Percentiles rank a stretch among this genome's conserved stretches.
Conservation (phyloP, 1,140 invertebrate genomes). For the Macrosteles quadrilineatus region DNA sequence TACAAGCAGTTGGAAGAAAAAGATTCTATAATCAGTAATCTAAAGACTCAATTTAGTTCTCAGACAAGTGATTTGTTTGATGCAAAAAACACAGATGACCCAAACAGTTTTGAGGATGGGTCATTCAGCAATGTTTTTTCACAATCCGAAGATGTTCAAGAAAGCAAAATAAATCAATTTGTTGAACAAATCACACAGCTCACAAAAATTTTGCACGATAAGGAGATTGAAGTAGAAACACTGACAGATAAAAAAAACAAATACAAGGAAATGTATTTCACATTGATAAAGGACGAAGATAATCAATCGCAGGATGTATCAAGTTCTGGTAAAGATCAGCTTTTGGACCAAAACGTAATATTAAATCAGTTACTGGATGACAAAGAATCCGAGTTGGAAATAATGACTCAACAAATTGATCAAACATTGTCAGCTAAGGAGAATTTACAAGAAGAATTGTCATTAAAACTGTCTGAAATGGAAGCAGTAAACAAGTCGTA, state of each 20-base stretch:
- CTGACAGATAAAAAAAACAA: constrained; percentile 41
- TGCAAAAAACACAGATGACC: not conserved
- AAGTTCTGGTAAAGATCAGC: not conserved
- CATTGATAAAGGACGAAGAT: not conserved
- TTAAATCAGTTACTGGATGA: constrained; percentile 43
- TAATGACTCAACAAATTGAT: constrained; percentile 21
- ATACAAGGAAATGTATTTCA: constrained; percentile 18
- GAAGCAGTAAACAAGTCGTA: not conserved
- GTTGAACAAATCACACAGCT: constrained; percentile 17
- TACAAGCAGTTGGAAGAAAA: not conserved
- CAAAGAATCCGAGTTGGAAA: constrained; percentile 23
- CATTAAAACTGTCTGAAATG: not conserved
- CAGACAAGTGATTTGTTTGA: not conserved
- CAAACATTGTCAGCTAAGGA: constrained; percentile 13
- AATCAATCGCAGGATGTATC: not conserved
- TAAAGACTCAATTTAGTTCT: not conserved
- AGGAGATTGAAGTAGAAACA: constrained; percentile 44
- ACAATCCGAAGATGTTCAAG: not conserved
- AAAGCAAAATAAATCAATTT: not conserved
- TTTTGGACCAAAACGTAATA: constrained; percentile 22
- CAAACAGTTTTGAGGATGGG: not conserved
- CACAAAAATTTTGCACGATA: constrained; percentile 2
- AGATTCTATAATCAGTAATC: not conserved
- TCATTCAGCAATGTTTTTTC: not conserved
- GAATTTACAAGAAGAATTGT: constrained; percentile 19